Evolutionary conservation across 2,797 vertebrate species (phyloP).

Genomic region (Bradypodion pumilum): DNA sequence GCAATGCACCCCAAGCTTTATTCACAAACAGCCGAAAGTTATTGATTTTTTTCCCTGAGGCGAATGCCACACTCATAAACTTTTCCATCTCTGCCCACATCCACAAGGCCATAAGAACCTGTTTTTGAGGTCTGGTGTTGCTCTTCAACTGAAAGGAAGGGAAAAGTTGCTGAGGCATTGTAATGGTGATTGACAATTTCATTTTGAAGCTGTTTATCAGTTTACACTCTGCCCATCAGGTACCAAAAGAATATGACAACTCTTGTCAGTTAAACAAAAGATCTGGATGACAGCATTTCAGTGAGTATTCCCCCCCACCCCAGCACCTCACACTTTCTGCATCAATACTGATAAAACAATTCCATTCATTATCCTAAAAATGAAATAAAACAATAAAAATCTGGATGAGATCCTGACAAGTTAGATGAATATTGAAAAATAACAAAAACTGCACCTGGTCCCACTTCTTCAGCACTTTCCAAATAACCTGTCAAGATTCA

Average conservation of each 20-base stretch:
- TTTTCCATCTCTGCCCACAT: constrained; percentile 25
- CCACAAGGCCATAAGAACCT: constrained; percentile 7
- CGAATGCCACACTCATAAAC: not conserved
- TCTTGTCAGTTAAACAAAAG: constrained; percentile 70
- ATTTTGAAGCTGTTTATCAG: constrained; percentile 73
- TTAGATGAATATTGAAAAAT: constrained; percentile 59
- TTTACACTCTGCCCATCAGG: constrained; percentile 59
- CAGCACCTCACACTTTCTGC: constrained; percentile 55
- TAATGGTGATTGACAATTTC: constrained; percentile 77
- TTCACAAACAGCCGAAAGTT: not conserved
- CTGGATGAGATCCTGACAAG: constrained; percentile 56
- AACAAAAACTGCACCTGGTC: constrained; percentile 56
- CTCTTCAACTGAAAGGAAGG: constrained; percentile 42
- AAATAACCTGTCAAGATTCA: constrained; percentile 64
- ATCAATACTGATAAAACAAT: constrained; percentile 66
- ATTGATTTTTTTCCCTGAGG: accelerated
- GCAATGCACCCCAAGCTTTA: not conserved
- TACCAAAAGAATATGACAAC: constrained; percentile 73
- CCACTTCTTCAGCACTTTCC: constrained; percentile 47
- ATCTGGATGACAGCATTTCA: constrained; percentile 70
- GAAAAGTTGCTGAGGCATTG: constrained; percentile 49
- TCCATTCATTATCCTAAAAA: constrained; percentile 71
- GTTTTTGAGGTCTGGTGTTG: constrained; percentile 28
- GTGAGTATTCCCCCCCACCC: constrained; percentile 54
- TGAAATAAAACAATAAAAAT: constrained; percentile 33